Conservation (phyloP, 2,888 invertebrate species). For the Ichneumoninae sp. region DNA sequence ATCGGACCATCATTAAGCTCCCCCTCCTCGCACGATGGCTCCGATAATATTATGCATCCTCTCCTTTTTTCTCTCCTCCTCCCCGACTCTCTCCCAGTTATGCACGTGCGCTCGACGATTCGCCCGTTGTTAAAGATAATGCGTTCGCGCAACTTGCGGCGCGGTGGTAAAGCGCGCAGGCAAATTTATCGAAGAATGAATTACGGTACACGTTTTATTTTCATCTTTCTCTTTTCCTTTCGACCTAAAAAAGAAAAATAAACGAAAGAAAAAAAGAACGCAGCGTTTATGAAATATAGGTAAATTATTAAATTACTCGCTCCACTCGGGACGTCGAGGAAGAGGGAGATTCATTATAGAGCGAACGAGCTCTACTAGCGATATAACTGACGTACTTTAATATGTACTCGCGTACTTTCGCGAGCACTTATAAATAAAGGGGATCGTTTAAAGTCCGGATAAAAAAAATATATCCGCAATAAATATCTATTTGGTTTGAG, state of each 20-base stretch:
- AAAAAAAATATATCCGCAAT: too few species aligned
- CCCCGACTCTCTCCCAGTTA: constrained; percentile 15
- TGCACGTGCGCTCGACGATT: constrained; percentile 72
- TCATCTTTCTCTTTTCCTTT: not conserved
- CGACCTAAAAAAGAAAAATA: not conserved
- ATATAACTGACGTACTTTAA: constrained; percentile 32
- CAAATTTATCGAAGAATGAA: constrained; percentile 40
- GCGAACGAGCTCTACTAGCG: constrained; percentile 43
- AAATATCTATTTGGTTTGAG: not conserved
- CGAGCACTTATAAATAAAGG: constrained; percentile 29
- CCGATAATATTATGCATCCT: constrained; percentile 80
- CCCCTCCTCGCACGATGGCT: constrained; percentile 62
- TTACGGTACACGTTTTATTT: constrained; percentile 31
- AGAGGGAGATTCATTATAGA: constrained; percentile 41
- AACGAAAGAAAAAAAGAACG: not conserved
- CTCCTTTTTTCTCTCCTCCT: constrained; percentile 17
- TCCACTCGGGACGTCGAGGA: not conserved
- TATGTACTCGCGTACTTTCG: constrained; percentile 33
- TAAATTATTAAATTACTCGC: constrained; percentile 51
- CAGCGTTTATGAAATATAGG: constrained; percentile 42
- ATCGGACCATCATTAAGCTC: constrained; percentile 79
- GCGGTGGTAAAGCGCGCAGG: constrained; percentile 13
- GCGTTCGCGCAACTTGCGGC: constrained; percentile 19
- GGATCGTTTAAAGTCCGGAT: not conserved
- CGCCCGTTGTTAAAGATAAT: constrained; percentile 29